Evolutionary conservation across 2,888 invertebrate species (phyloP).

Genomic region (Synergus umbraculus): DNA sequence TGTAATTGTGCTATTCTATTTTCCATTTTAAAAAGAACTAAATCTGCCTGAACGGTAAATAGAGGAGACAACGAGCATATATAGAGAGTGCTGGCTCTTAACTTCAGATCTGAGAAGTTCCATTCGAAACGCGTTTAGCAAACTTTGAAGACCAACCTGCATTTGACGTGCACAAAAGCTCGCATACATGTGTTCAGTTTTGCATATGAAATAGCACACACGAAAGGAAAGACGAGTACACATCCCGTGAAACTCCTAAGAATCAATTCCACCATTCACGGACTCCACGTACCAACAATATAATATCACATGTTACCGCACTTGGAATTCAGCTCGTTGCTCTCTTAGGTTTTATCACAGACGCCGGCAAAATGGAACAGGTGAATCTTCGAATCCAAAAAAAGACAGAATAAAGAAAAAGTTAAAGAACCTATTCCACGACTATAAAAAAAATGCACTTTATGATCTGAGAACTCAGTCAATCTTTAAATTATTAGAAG

Average conservation of each 20-base stretch:
- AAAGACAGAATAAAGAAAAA: background rate
- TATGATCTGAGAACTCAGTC: background rate
- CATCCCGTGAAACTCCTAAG: background rate
- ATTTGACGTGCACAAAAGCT: conserved; percentile 17
- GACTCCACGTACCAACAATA: conserved; percentile 7
- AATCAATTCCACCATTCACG: background rate
- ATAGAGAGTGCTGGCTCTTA: background rate
- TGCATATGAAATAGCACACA: conserved; percentile 5
- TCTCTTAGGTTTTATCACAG: background rate
- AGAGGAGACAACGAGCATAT: background rate
- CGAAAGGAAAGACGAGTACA: background rate
- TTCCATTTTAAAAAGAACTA: no score
- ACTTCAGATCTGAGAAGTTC: background rate
- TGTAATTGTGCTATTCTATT: no score
- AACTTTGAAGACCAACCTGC: conserved; percentile 8
- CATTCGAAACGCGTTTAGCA: background rate
- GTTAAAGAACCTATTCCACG: background rate
- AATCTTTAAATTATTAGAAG: background rate
- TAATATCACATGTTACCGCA: conserved; percentile 1
- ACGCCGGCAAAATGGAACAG: background rate
- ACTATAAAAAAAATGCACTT: background rate
- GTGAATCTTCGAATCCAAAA: background rate
- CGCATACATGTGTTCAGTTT: background rate
- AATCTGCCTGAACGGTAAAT: background rate
- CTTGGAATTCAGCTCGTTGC: background rate